Conservation (phyloP, 2,888 invertebrate species). For the Ophion slaviceki region DNA sequence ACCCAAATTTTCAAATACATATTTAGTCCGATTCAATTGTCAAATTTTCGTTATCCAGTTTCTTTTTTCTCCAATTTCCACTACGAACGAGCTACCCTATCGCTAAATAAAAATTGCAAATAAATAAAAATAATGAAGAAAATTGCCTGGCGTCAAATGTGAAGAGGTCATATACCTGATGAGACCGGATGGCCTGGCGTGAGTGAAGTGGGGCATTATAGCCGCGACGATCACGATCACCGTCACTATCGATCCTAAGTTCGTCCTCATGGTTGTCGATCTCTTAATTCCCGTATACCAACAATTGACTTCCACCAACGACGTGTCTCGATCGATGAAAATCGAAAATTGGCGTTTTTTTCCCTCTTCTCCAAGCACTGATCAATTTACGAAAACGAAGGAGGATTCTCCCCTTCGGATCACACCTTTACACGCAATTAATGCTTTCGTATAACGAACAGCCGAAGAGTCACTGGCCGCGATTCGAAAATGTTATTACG, state of each 20-base stretch:
- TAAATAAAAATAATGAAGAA: too few relatives aligned
- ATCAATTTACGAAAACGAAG: constrained; percentile 14
- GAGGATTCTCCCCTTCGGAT: background rate
- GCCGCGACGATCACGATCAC: constrained; percentile 68
- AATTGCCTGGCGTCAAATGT: constrained; percentile 14
- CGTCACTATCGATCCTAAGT: constrained; percentile 57
- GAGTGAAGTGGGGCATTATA: constrained; percentile 69
- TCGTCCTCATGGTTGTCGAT: constrained; percentile 45
- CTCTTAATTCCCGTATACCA: constrained; percentile 47
- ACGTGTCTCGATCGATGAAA: constrained; percentile 15
- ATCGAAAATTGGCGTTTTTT: background rate
- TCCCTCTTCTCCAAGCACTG: constrained; percentile 7
- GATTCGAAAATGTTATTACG: background rate
- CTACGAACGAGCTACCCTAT: background rate
- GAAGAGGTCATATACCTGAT: constrained; percentile 70
- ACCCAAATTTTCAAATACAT: background rate
- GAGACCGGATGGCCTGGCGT: constrained; percentile 73
- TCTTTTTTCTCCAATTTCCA: background rate
- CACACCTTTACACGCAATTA: background rate
- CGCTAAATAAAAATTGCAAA: background rate
- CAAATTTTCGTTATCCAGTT: background rate
- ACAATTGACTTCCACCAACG: constrained; percentile 1
- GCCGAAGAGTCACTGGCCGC: constrained; percentile 14
- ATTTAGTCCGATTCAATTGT: background rate
- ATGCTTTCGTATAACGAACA: background rate